Evolutionary conservation across 2,888 invertebrate genomes (phyloP), one percentile per base, ranked within the genome.

Genomic region (Entomobrya multifasciata): DNA sequence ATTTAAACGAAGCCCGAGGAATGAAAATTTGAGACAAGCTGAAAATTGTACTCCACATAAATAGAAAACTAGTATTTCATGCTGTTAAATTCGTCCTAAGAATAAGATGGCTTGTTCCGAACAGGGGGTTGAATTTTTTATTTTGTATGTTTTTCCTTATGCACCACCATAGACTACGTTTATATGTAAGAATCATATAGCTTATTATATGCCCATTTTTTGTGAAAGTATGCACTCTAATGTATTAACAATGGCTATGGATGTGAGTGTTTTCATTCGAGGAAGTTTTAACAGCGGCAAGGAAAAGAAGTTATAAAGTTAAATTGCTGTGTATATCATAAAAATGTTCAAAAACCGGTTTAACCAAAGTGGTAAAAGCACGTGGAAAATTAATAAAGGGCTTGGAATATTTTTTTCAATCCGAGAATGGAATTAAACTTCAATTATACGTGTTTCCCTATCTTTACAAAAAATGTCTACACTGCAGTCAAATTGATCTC

Each of bases 241-340:
- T 62, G 78, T 22, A 78, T 62, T 60, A 27, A 62, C 44, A 44
- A 78, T 78, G 41, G 25, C 47, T 60, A 17, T 30, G 44, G 41
- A 17, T 62, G 76, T 13, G 62, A 62, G 41, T 62, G 36, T 76
- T 36, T 78, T 41, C 62, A 62, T 78, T 36, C 25, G 15, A 62
- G 47, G 8, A 67, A 67, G 57, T 44, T 77, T 77, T n/a, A n/a
- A n/a, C n/a, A n/a, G n/a, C n/a, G 15, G 36, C 15, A 20, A 41
- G 36, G 20, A 62, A 78, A 60, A n/a, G n/a, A n/a, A n/a, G n/a
- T n/a, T n/a, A 57, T 62, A 47, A 22, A 36, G 77, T 60, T 78
- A 78, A 78, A 78, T 60, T 62, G 78, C 62, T 62, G n/a, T n/a
- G n/a, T n/a, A 78, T 78, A 78, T 78, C 60, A 78, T 78, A 62